Evolutionary conservation across 1,140 invertebrate genomes (phyloP).

Genomic region (Piezodorus guildinii): DNA sequence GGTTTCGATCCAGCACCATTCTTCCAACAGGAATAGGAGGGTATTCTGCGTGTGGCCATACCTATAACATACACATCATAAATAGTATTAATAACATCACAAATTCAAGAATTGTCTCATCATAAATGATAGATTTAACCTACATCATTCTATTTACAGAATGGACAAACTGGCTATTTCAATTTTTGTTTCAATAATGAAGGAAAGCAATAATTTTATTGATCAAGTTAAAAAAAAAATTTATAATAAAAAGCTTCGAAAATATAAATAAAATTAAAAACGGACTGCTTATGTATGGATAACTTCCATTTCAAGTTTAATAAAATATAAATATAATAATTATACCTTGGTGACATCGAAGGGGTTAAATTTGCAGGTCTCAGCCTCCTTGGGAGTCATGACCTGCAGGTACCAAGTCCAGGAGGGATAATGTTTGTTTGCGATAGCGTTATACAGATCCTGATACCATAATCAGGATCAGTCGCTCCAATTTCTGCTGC

Average conservation of each 20-base stretch:
- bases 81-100: not conserved
- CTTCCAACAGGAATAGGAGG: conserved; percentile 87
- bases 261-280: too few species aligned
- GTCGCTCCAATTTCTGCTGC: conserved; percentile 57
- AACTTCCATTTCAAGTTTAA: too few species aligned
- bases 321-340: not conserved
- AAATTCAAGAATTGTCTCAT: not conserved
- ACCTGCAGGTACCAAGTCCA: conserved; percentile 71
- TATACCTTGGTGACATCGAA: conserved; percentile 81
- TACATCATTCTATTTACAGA: not conserved
- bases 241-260: too few species aligned
- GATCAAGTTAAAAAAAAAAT: not conserved
- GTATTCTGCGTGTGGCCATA: conserved; percentile 87
- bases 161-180: too few species aligned
- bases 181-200: too few species aligned
- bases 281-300: too few species aligned
- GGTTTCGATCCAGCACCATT: conserved; percentile 78
- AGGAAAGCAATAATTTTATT: too few species aligned
- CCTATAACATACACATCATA: conserved; percentile 32
- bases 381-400: conserved; percentile 61
- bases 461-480: conserved; percentile 81
- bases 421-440: conserved; percentile 60
- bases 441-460: conserved; percentile 89
- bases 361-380: conserved; percentile 67
- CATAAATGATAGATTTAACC: not conserved